Conservation (phyloP, 2,113 vertebrate genomes). For the Erinaceus europaeus region DNA sequence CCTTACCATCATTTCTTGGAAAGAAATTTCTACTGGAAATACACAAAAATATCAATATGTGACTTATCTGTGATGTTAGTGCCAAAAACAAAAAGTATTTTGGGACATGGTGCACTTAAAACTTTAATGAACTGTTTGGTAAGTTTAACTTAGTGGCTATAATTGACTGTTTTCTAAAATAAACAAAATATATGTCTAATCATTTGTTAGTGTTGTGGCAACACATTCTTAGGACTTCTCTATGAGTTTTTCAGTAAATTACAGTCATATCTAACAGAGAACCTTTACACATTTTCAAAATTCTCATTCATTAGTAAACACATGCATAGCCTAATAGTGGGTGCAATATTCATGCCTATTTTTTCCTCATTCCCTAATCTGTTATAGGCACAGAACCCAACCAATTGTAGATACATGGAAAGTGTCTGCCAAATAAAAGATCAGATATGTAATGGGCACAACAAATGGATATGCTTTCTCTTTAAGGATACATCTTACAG, state of each 20-base stretch:
- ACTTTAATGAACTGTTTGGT: neutral
- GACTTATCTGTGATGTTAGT: neutral
- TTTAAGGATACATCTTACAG: neutral
- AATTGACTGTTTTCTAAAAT: neutral
- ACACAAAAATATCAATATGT: neutral
- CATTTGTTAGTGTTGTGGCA: fast-evolving
- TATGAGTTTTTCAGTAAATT: too few species aligned
- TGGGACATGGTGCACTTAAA: neutral
- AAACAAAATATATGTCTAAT: neutral
- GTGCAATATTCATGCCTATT: too few species aligned
- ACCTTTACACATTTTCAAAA: too few species aligned
- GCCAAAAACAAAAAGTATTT: neutral
- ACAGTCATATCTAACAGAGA: too few species aligned
- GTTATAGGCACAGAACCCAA: too few species aligned
- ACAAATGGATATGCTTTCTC: neutral
- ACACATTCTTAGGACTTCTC: neutral
- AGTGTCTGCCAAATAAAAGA: too few species aligned
- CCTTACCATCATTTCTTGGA: neutral
- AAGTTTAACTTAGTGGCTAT: neutral
- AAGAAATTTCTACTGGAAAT: neutral
- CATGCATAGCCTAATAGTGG: too few species aligned
- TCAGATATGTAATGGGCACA: too few species aligned
- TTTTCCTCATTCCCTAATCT: too few species aligned
- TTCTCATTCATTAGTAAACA: too few species aligned
- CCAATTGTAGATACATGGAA: too few species aligned